Evolutionary conservation across 2,888 invertebrate species (phyloP).

Genomic region (Cheilosia vernalis): DNA sequence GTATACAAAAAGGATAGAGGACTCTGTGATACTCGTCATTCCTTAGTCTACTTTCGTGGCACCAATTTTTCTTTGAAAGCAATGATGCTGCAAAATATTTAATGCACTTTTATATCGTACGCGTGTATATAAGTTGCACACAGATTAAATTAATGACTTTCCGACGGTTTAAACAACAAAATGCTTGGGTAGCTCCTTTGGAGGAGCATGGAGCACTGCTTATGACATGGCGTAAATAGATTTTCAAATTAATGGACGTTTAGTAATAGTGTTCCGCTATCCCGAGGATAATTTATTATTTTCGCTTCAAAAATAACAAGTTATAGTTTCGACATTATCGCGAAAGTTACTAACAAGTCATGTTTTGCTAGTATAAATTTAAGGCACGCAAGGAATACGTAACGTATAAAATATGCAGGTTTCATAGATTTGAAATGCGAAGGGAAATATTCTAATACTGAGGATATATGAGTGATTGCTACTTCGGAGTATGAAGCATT

Average conservation of each 20-base stretch:
- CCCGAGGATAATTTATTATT: slow-evolving; percentile 14
- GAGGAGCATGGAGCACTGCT: background rate
- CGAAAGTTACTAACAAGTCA: too few relatives aligned
- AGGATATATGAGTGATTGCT: too few relatives aligned
- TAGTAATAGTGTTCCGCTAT: background rate
- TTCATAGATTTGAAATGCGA: too few relatives aligned
- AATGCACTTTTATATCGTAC: slow-evolving; percentile 5
- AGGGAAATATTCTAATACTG: too few relatives aligned
- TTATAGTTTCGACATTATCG: too few relatives aligned
- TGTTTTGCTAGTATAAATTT: too few relatives aligned
- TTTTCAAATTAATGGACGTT: slow-evolving; percentile 26
- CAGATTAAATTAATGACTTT: slow-evolving; percentile 24
- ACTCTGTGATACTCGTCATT: background rate
- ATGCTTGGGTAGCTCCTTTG: background rate
- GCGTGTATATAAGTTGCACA: background rate
- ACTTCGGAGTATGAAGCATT: too few relatives aligned
- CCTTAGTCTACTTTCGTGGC: background rate
- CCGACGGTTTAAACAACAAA: background rate
- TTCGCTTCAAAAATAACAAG: background rate
- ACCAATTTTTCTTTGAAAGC: background rate
- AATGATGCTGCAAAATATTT: slow-evolving; percentile 21
- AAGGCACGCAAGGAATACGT: too few relatives aligned
- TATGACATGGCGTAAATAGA: slow-evolving; percentile 29
- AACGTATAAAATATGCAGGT: too few relatives aligned
- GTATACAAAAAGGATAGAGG: background rate